phyloP scores from a whole-genome alignment of 64 coral and sea anemone genomes.

The Pocillopora verrucosa region DNA sequence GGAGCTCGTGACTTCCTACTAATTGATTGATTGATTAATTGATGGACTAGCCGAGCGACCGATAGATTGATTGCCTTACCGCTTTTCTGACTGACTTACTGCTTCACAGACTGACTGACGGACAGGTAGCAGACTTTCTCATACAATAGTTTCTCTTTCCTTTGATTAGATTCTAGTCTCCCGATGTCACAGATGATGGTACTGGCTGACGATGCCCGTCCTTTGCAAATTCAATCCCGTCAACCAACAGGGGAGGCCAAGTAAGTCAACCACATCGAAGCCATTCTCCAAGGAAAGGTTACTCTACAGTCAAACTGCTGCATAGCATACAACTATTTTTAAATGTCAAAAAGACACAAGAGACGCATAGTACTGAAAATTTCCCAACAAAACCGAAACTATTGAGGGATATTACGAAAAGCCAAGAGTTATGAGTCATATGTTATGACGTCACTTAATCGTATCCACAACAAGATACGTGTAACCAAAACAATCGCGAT shows the following conservation, averaged over 20 bases:
- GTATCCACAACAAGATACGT: not conserved
- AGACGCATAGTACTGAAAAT: too few species aligned
- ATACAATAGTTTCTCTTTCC: not conserved
- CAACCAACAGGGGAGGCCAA: conserved; percentile 79
- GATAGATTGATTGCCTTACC: not conserved
- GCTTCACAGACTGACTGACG: not conserved
- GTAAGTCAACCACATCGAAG: conserved; percentile 5
- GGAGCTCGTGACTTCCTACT: too few species aligned
- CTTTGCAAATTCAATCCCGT: conserved; percentile 75
- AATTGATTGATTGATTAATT: not conserved
- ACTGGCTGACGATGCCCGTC: conserved; percentile 61
- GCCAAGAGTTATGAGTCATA: too few species aligned
- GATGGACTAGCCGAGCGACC: not conserved
- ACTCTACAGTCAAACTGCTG: too few species aligned
- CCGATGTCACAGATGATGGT: conserved; percentile 91
- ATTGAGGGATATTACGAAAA: too few species aligned
- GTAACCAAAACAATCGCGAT: not conserved
- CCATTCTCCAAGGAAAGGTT: not conserved
- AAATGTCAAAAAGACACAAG: too few species aligned
- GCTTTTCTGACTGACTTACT: not conserved
- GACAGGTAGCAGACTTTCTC: not conserved
- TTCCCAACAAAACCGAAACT: too few species aligned
- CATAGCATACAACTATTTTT: too few species aligned
- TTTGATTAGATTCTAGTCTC: conserved; percentile 72
- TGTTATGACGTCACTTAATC: not conserved